A percentile compares a stretch with the other conserved stretches of the same genome.
Evolutionary conservation across 2,888 invertebrate species (phyloP).

Genomic region (Amphipyra tragopoginis): DNA sequence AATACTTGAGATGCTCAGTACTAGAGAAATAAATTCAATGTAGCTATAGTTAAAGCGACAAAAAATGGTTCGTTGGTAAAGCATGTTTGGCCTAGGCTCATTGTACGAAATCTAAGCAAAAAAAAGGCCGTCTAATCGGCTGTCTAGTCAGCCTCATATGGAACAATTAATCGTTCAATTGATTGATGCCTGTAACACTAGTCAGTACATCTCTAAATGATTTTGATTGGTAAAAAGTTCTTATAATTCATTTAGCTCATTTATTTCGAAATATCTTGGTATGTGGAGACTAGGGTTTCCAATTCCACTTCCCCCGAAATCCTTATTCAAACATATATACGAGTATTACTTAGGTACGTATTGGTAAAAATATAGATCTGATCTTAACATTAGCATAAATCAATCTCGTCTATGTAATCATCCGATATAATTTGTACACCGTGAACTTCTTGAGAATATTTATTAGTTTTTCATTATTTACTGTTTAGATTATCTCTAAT

Average conservation of each 20-base stretch:
- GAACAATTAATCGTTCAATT: slow-evolving; percentile 45
- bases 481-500: too few relatives aligned
- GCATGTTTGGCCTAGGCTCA: not conserved
- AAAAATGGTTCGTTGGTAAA: too few relatives aligned
- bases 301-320: too few relatives aligned
- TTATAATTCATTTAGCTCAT: not conserved
- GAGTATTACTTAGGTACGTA: too few relatives aligned
- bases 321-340: too few relatives aligned
- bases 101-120: not conserved
- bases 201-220: slow-evolving; percentile 19
- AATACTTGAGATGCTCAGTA: not conserved
- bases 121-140: slow-evolving; percentile 41
- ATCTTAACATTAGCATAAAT: too few relatives aligned
- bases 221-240: slow-evolving; percentile 30
- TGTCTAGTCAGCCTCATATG: slow-evolving; percentile 40
- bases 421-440: too few relatives aligned
- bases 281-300: too few relatives aligned
- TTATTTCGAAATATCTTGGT: not conserved
- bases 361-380: too few relatives aligned
- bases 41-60: not conserved
- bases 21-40: not conserved
- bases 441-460: too few relatives aligned
- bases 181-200: slow-evolving; percentile 13
- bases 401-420: too few relatives aligned
- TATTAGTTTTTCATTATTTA: too few relatives aligned